Percentiles rank a stretch among this genome's conserved stretches.
These are phyloP conservation scores for Trilocha varians DNA, from an alignment of 2,888 invertebrate species.

Conservation along the genomic window DNA sequence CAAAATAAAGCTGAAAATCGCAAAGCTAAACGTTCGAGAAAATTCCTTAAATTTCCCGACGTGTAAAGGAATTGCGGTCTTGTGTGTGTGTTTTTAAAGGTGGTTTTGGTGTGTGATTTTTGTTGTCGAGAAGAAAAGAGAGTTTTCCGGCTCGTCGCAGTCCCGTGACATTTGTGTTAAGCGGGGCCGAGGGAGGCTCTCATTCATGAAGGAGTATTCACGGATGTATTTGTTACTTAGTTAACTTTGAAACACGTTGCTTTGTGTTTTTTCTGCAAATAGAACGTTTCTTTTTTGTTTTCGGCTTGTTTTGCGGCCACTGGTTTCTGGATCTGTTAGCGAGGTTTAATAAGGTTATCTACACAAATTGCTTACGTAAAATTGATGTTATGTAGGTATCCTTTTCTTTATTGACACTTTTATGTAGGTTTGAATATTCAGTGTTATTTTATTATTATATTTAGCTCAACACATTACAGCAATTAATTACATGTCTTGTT, in stretches of 20 bases:
- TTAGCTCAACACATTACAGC: too few species aligned
- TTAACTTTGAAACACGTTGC: conserved; percentile 35
- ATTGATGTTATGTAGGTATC: too few species aligned
- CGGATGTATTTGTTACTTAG: conserved; percentile 51
- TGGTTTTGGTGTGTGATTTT: conserved; percentile 25
- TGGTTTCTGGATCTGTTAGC: too few species aligned
- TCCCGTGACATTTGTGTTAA: conserved; percentile 72
- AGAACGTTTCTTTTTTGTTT: conserved; percentile 10
- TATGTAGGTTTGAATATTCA: too few species aligned
- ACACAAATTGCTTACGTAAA: too few species aligned
- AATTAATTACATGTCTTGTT: too few species aligned
- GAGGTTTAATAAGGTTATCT: too few species aligned
- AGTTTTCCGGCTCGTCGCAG: conserved; percentile 68
- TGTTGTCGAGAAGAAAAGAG: conserved; percentile 68
- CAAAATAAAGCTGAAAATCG: conserved; percentile 33
- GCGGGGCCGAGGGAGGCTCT: conserved; percentile 54
- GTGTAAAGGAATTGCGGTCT: conserved; percentile 22
- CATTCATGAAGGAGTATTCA: conserved; percentile 61
- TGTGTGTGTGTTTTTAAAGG: conserved; percentile 26
- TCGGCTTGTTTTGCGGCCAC: conserved; percentile 4
- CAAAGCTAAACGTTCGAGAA: conserved; percentile 32
- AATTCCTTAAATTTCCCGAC: conserved; percentile 64
- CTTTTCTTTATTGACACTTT: too few species aligned
- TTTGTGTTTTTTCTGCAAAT: conserved; percentile 11
- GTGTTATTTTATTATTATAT: too few species aligned